These are phyloP conservation scores for Cynocephalus volans DNA, from an alignment of 2,113 vertebrate species.

Conservation along the genomic window DNA sequence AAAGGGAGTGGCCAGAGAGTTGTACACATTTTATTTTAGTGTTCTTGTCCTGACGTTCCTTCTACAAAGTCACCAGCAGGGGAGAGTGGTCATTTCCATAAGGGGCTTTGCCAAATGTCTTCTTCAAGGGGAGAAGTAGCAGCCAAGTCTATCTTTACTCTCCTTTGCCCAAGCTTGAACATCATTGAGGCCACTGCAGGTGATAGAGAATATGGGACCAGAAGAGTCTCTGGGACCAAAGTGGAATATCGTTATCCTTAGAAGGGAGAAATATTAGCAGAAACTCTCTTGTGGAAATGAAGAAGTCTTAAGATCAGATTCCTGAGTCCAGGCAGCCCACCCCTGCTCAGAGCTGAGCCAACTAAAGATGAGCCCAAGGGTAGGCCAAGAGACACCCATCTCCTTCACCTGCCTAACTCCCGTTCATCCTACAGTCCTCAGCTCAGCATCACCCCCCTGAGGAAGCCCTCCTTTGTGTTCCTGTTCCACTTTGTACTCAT, in stretches of 20 bases:
- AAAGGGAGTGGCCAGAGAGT: background rate
- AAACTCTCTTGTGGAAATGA: background rate
- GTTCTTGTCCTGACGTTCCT: background rate
- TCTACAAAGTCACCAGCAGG: background rate
- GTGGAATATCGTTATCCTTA: background rate
- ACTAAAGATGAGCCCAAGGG: background rate
- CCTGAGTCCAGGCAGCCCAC: background rate
- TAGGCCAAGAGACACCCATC: background rate
- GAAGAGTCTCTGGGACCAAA: background rate
- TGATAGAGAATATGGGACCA: background rate
- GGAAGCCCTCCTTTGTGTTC: background rate
- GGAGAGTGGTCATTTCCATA: background rate
- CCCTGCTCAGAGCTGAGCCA: background rate
- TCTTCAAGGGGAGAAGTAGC: background rate
- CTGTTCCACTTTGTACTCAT: background rate
- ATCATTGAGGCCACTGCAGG: background rate
- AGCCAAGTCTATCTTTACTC: background rate
- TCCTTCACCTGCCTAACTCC: background rate
- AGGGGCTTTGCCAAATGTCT: background rate
- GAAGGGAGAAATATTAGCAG: background rate
- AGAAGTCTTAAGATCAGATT: background rate
- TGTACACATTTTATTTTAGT: background rate
- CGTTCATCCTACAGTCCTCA: background rate
- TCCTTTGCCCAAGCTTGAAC: background rate
- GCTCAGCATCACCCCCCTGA: background rate